Evolutionary conservation across 1,140 invertebrate species (phyloP).

Genomic region (Papilio polytes): DNA sequence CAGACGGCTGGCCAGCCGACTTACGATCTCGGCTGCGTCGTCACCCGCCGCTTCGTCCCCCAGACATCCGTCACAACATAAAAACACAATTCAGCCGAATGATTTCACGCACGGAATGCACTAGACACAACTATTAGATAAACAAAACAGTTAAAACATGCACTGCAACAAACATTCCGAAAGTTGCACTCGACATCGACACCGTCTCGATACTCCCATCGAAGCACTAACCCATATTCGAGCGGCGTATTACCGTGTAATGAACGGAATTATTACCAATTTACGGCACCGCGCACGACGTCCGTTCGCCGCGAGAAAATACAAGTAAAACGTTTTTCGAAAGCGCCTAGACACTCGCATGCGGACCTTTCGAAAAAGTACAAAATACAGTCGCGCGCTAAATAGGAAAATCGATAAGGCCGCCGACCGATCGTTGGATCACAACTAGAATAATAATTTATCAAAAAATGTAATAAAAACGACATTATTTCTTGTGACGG

Average conservation of each 20-base stretch:
- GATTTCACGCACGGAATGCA: constrained; percentile 81
- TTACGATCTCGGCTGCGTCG: constrained; percentile 10
- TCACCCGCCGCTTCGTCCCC: constrained; percentile 16
- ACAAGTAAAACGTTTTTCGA: constrained; percentile 79
- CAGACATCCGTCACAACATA: constrained; percentile 65
- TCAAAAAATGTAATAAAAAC: constrained; percentile 84
- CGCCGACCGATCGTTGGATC: constrained; percentile 67
- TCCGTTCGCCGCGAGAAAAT: constrained; percentile 76
- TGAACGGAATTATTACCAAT: constrained; percentile 81
- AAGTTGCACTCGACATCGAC: constrained; percentile 38
- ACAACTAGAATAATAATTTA: constrained; percentile 82
- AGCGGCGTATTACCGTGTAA: constrained; percentile 78
- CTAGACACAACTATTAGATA: constrained; percentile 71
- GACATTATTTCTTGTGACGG: constrained; percentile 82
- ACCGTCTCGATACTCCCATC: constrained; percentile 44
- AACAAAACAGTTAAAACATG: constrained; percentile 69
- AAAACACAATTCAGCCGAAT: constrained; percentile 70
- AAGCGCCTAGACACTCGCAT: constrained; percentile 74
- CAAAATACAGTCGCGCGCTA: constrained; percentile 76
- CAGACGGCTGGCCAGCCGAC: not conserved
- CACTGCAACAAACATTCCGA: constrained; percentile 57
- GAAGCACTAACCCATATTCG: constrained; percentile 79
- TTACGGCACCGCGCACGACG: constrained; percentile 75
- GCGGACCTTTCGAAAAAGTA: constrained; percentile 77
- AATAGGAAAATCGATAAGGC: constrained; percentile 82